Base-by-base conservation (phyloP, 1,140 invertebrate genomes). In the Mamestra configurata region DNA sequence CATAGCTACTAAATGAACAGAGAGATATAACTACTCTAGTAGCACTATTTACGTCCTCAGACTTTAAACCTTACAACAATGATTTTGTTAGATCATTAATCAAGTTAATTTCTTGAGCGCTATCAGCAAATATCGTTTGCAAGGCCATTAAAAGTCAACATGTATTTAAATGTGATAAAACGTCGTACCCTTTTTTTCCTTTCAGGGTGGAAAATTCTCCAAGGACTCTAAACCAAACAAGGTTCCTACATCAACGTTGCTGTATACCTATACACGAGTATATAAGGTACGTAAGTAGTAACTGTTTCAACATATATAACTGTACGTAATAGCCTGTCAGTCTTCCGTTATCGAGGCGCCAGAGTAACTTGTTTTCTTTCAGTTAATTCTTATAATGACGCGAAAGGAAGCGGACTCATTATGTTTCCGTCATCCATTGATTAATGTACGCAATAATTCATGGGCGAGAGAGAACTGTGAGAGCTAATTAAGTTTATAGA, bases 361-460 rank as follows among this genome's bases (percentile, higher is more conserved):
- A 70, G 66, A 70, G 5, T 24, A 49, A 70, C 61, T 70, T 70
- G 66, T 70, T 70, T 57, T 70, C 40, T 70, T 53, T 71, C 18
- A 53, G 46, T 53, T 53, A 53, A 51, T 53, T 51, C 68, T 71
- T 71, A 71, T 53, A 51, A 49, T 70, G 40, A 71, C 46, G 49
- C 53, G 46, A 53, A 71, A 71, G 61, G 46, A 53, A 71, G 46
- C 68, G 22, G 15, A 53, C 37, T 53, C 68, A 71, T 71, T 71
- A 51, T 53, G 68, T 43, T 53, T 71, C 49, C 68, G 43, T 71
- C 68, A 71, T 71, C 49, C 24, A 24, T 35, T 51, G 68, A 71
- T 70, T 70, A 71, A 71, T 71, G 68, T 37, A 49, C 40, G 46
- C 66, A 70, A 70, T 71, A 46, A 53, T 71, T 71, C 46, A 71